Base-by-base conservation (phyloP, 2,888 invertebrate species). In the Abscondita cerata region DNA sequence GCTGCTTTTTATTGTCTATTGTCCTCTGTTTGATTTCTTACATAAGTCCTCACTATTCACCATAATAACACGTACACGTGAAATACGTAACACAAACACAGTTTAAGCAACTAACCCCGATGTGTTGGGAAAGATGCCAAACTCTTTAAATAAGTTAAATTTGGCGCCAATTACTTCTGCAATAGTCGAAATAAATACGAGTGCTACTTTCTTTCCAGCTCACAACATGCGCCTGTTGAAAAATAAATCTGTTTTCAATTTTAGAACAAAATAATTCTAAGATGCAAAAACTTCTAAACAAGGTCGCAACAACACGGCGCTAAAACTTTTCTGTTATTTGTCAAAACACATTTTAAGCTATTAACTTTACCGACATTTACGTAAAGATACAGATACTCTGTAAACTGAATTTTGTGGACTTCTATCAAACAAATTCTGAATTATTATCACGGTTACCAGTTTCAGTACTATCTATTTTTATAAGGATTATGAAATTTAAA, bases 1-100 rank as follows among this genome's bases (percentile, higher is more conserved):
- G 48, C 13, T 25, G 46, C 25, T 6, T 19, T 46, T 11, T n/a
- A 15, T 46, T 46, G 18, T 46, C 20, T 12, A 25, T 48, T 48
- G 48, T 6, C 4, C 25, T 25, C 25, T 25, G 6, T 6, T 4
- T 25, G 25, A 25, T 25, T 25, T 25, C 25, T 25, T 25, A 25
- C 4, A 25, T 25, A 25, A 25, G 25, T 25, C 25, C 25, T 2
- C 25, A 25, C n/a, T 25, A 6, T 25, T 6, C 25, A 25, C n/a
- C n/a, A n/a, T n/a, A n/a, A n/a, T n/a, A n/a, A n/a, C 6, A 25
- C 6, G 36, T 36, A 36, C 36, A 36, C 36, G 11, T 36, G 36
- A 36, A 36, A 36, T 36, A 36, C 36, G 3, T 36, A 36, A 36
- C 36, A 9, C 36, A 36, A n/a, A 36, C 36, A n/a, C 36, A 36